These are phyloP conservation scores for Linepithema humile DNA, from an alignment of 1,140 invertebrate genomes.

Conservation along the genomic window DNA sequence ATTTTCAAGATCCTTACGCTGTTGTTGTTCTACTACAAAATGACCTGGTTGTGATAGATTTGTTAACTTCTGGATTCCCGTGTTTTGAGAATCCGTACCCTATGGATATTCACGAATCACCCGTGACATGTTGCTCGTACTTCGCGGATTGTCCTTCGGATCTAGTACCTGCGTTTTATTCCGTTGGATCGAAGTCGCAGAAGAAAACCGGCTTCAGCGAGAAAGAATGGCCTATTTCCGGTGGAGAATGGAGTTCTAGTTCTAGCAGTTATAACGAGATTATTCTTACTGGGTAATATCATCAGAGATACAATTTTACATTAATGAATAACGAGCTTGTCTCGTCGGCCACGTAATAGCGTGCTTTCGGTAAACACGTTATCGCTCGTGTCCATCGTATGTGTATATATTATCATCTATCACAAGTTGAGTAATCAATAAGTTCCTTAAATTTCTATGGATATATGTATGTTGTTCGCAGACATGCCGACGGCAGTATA, in stretches of 20 bases:
- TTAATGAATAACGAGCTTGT: not conserved
- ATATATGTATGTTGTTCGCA: constrained; percentile 80
- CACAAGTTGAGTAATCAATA: constrained; percentile 18
- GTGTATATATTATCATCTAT: not conserved
- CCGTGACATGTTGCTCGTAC: constrained; percentile 98
- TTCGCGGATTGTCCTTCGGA: constrained; percentile 98
- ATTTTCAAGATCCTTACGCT: constrained; percentile 98
- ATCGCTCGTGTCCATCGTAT: not conserved
- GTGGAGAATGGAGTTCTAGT: constrained; percentile 97
- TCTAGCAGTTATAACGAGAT: constrained; percentile 98
- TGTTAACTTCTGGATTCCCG: constrained; percentile 97
- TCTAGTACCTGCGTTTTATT: constrained; percentile 97
- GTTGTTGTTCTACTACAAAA: constrained; percentile 98
- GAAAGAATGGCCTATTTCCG: constrained; percentile 97
- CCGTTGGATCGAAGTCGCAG: constrained; percentile 91
- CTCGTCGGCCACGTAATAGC: too few species aligned
- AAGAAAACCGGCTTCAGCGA: constrained; percentile 96
- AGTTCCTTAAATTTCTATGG: constrained; percentile 38
- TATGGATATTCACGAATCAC: constrained; percentile 99
- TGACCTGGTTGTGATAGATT: constrained; percentile 99
- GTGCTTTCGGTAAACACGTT: too few species aligned
- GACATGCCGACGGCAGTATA: constrained; percentile 97
- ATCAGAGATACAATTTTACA: not conserved
- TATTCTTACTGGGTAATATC: constrained; percentile 94
- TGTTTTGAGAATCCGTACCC: constrained; percentile 99